phyloP scores from a whole-genome alignment of 2,797 vertebrate genomes.

The Ptychobarbus kaznakovi region DNA sequence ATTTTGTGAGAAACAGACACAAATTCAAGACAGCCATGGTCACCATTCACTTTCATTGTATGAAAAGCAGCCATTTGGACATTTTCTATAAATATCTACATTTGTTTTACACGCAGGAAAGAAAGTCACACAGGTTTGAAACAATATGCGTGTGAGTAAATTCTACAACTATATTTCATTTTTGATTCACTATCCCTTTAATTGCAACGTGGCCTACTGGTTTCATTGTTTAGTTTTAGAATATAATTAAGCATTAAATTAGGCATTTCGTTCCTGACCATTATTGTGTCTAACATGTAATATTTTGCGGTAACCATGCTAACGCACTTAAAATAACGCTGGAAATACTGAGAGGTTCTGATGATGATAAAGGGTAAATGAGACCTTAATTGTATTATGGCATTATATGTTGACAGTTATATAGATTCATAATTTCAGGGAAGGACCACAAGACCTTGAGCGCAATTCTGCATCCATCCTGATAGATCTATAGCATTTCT shows the following conservation, averaged over 20 bases:
- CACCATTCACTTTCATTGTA: not conserved
- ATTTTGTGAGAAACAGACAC: not conserved
- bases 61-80: not conserved
- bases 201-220: not conserved
- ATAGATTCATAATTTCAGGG: slow-evolving; percentile 35
- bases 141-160: not conserved
- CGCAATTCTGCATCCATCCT: slow-evolving; percentile 19
- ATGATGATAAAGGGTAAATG: slow-evolving; percentile 41
- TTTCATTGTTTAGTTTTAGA: not conserved
- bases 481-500: slow-evolving; percentile 33
- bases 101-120: not conserved
- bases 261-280: not conserved
- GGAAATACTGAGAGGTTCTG: slow-evolving; percentile 1
- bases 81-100: too few species aligned
- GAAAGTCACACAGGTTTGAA: not conserved
- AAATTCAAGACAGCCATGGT: not conserved
- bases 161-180: not conserved
- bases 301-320: slow-evolving; percentile 23
- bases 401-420: slow-evolving; percentile 37
- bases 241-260: not conserved
- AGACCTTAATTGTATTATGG: slow-evolving; percentile 23
- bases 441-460: slow-evolving; percentile 33
- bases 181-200: not conserved
- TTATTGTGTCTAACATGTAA: not conserved
- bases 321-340: slow-evolving; percentile 3